Base-by-base conservation (phyloP, 2,888 invertebrate species). In the Cosmia pyralina region DNA sequence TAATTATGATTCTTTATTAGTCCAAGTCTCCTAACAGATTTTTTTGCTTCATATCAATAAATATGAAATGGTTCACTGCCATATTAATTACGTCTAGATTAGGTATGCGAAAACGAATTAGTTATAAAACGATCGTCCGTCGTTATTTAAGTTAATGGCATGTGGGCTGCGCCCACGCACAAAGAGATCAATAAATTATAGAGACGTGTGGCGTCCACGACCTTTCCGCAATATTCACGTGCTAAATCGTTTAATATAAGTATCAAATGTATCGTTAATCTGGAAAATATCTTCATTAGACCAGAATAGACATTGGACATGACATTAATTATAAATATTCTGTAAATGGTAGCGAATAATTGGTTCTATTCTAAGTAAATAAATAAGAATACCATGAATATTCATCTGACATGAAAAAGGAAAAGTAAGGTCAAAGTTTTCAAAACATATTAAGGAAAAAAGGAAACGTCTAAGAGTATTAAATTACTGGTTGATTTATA, bases 151-250 rank as follows among this genome's bases (percentile, higher is more conserved):
- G 82, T 85, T 88, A 89, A 89, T 88, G 83, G 88, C 85, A 87
- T 81, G 93, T 93, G 90, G 93, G 92, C 58, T 91, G 93, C 92
- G 90, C 93, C 93, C 81, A 92, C 93, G 90, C 92, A 88, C 70
- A 68, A 73, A 81, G 76, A 79, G 82, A 81, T 84, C 88, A 66
- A 86, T 93, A 92, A 92, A 93, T 93, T 91, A 89, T 84, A 79
- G 77, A 83, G 85, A 89, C 88, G 85, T 85, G 89, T 89, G 88
- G 87, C 87, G 88, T 88, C 85, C 85, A 87, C 87, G 85, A 87
- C 84, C 83, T 83, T 84, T 84, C 74, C 80, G 79, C 79, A 75
- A 84, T 84, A 81, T 79, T 75, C 68, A 76, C 85, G 65, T 78
- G 63, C 71, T 79, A 78, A 82, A 76, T 74, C 58, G 68, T 74